Percentiles rank a stretch among this genome's conserved stretches.
These are phyloP conservation scores for Drosophila gunungcola DNA, from an alignment of 1,140 invertebrate genomes.

Conservation along the genomic window DNA sequence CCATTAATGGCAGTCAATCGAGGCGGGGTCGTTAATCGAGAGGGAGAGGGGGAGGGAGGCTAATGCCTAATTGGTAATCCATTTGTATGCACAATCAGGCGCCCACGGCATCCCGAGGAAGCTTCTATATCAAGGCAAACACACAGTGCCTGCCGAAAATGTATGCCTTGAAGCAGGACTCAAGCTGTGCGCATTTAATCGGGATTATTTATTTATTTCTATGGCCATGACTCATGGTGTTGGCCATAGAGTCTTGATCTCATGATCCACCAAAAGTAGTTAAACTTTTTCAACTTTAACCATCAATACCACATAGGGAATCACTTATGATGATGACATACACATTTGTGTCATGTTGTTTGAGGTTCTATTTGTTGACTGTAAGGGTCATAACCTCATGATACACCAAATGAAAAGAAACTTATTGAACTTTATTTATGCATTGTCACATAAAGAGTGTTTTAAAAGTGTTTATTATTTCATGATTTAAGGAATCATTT, in stretches of 20 bases:
- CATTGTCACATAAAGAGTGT: too few species aligned
- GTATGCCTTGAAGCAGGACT: slow-evolving; percentile 10
- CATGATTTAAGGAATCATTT: not conserved
- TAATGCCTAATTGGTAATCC: slow-evolving; percentile 47
- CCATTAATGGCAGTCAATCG: slow-evolving; percentile 48
- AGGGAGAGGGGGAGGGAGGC: not conserved
- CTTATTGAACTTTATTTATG: too few species aligned
- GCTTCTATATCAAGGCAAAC: slow-evolving; percentile 4
- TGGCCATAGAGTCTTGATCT: not conserved
- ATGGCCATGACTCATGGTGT: slow-evolving; percentile 5
- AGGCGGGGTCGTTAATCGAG: slow-evolving; percentile 14
- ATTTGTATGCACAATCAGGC: slow-evolving; percentile 54
- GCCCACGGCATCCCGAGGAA: slow-evolving; percentile 22
- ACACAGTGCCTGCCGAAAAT: slow-evolving; percentile 15
- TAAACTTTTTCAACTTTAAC: not conserved
- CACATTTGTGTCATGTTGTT: too few species aligned
- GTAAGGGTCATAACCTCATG: too few species aligned
- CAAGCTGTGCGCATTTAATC: slow-evolving; percentile 24
- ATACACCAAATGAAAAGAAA: too few species aligned
- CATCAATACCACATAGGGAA: not conserved
- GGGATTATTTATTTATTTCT: slow-evolving; percentile 5
- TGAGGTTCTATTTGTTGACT: too few species aligned
- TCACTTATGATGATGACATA: not conserved
- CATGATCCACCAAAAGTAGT: not conserved
- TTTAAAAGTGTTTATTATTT: not conserved